Evolutionary conservation across 2,113 vertebrate genomes (phyloP).

Genomic region (Acanthochromis polyacanthus): DNA sequence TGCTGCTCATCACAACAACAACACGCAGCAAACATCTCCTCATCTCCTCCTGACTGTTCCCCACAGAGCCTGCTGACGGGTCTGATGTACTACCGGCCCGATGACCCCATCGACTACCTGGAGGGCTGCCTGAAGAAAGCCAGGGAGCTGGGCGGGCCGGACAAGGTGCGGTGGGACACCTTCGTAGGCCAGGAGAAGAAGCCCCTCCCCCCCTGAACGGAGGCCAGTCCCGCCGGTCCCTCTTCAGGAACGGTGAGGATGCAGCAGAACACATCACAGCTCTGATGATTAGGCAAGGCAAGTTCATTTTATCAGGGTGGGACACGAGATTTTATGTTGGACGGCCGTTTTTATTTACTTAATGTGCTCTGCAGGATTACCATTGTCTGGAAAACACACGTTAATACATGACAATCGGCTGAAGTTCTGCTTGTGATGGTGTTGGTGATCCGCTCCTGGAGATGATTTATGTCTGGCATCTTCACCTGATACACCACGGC

Average conservation of each 20-base stretch:
- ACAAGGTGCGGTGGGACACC: conserved; percentile 97
- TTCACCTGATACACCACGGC: too few relatives aligned
- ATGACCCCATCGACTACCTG: conserved; percentile 97
- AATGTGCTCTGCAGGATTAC: too few relatives aligned
- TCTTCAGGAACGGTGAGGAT: conserved; percentile 94
- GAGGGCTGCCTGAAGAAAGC: conserved; percentile 95
- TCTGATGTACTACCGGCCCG: conserved; percentile 95
- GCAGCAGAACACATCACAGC: background rate
- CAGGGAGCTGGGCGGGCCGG: conserved; percentile 92
- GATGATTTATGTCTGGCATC: too few relatives aligned
- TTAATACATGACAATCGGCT: too few relatives aligned
- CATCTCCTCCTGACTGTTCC: conserved; percentile 11
- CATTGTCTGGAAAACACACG: too few relatives aligned
- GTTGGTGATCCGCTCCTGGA: too few relatives aligned
- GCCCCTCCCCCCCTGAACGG: conserved; percentile 95
- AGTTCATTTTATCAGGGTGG: too few relatives aligned
- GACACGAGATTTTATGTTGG: too few relatives aligned
- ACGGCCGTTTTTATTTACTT: too few relatives aligned
- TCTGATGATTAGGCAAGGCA: background rate
- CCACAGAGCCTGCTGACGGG: conserved; percentile 97
- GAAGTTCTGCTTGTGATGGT: too few relatives aligned
- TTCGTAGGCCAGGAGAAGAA: conserved; percentile 98
- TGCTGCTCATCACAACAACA: background rate
- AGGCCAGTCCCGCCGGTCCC: conserved; percentile 92
- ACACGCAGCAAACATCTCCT: background rate